Base-by-base conservation (phyloP, 2,888 invertebrate species). In the Thyatira batis region DNA sequence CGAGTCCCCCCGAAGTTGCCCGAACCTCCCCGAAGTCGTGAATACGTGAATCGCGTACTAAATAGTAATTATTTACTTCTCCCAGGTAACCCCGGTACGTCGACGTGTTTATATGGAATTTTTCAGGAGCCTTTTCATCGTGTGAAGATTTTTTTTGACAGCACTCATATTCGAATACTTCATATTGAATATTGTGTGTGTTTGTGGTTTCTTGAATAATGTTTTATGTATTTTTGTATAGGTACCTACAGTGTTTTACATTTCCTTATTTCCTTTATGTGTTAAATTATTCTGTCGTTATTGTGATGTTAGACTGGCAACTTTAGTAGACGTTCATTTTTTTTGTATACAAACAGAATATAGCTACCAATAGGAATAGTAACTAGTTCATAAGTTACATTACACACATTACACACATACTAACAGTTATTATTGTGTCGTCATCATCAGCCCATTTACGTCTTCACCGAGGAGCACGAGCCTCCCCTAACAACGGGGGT, bases 11-110 rank as follows among this genome's bases (percentile, higher is more conserved):
- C 65, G 57, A 39, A 39, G 13, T 52, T 61, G 55, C 67, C 62
- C 57, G 50, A 69, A n/a, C n/a, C n/a, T n/a, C n/a, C n/a, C n/a
- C n/a, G n/a, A 76, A 72, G 70, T 71, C 60, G 50, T 55, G 53
- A 44, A 45, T 50, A 71, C 76, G 75, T 76, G 75, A 67, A 66
- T 60, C 58, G 71, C 48, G 53, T 74, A 60, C 74, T 60, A 72
- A 76, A 74, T 73, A 75, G 73, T 77, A 74, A 76, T 77, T 69
- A 75, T 73, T 67, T 71, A 66, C 66, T 63, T 52, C 58, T 60
- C 56, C 50, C 52, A 60, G 56, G 59, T 59, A 58, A 60, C 43
- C 50, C 50, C 53, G 58, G 51, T 54, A 55, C 30, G 52, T 56
- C 54, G 51, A 53, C 49, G 53, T 51, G 51, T 58, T 56, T 50